Evolutionary conservation across 2,888 invertebrate genomes (phyloP).

Genomic region (Coelogynopora nodosa): DNA sequence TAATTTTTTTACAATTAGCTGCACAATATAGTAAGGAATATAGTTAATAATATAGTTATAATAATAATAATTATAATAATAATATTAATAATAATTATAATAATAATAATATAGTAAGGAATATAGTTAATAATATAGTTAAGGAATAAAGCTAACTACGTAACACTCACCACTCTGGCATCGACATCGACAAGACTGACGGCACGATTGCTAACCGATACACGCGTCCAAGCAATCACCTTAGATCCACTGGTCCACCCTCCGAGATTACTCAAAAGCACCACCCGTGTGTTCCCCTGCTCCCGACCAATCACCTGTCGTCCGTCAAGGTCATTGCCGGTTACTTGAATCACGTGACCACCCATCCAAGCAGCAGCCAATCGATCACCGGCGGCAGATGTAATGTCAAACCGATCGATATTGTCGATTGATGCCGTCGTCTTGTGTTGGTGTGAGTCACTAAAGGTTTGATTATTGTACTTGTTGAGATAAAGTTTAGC

Average conservation of each 20-base stretch:
- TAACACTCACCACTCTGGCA: not conserved
- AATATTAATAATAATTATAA: no score
- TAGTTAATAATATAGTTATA: no score
- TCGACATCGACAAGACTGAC: not conserved
- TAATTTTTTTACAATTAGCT: no score
- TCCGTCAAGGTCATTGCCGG: conserved; percentile 5
- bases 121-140: no score
- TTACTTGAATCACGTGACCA: not conserved
- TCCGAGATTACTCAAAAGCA: not conserved
- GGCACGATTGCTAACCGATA: not conserved
- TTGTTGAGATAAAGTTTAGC: not conserved
- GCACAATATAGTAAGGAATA: no score
- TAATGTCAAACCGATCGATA: conserved; percentile 1
- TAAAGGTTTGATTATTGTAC: not conserved
- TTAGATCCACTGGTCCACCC: not conserved
- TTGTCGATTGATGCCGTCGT: not conserved
- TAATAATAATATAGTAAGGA: no score
- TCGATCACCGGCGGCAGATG: not conserved
- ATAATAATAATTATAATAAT: no score
- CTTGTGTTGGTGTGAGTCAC: not conserved
- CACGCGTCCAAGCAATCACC: not conserved
- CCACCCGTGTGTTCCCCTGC: not conserved
- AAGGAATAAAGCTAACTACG: not conserved
- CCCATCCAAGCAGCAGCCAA: not conserved
- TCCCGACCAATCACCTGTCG: conserved; percentile 13